A percentile compares a stretch with the other conserved stretches of the same genome.
Evolutionary conservation across 2,888 invertebrate genomes (phyloP).

Genomic region (Eustalomyia histrio): DNA sequence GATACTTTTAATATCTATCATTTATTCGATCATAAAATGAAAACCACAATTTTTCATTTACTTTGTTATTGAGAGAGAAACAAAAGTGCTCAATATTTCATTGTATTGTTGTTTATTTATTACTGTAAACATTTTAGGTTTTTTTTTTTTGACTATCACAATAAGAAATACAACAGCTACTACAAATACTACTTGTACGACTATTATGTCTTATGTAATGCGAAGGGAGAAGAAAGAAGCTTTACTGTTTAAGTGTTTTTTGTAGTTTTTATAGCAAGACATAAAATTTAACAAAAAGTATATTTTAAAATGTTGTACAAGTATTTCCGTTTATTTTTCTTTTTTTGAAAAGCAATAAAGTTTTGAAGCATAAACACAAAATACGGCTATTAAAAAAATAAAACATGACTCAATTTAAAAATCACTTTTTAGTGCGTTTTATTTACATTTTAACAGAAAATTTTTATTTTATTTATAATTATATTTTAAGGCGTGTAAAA

Average conservation of each 20-base stretch:
- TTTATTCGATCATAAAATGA: background rate
- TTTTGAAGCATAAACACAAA: slow-evolving; percentile 6
- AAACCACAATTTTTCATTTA: slow-evolving; percentile 3
- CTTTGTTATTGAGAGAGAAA: background rate
- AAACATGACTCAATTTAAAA: slow-evolving; percentile 25
- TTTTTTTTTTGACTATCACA: slow-evolving; percentile 7
- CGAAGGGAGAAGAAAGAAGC: background rate
- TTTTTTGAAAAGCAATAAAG: slow-evolving; percentile 18
- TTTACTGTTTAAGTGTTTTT: slow-evolving; percentile 35
- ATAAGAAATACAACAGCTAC: background rate
- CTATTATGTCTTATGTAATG: slow-evolving; percentile 1
- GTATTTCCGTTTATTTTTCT: background rate
- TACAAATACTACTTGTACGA: background rate
- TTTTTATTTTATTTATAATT: background rate
- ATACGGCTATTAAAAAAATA: slow-evolving; percentile 15
- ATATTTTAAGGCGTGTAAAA: too few relatives aligned
- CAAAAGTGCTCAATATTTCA: background rate
- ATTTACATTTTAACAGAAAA: slow-evolving; percentile 24
- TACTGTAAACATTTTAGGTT: background rate
- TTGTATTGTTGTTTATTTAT: slow-evolving; percentile 7
- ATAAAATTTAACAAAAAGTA: slow-evolving; percentile 49
- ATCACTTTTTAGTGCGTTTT: slow-evolving; percentile 11
- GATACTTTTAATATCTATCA: background rate
- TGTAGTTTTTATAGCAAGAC: slow-evolving; percentile 26
- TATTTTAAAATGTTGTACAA: slow-evolving; percentile 33